These are phyloP conservation scores for Anthopleura xanthogrammica DNA, from an alignment of 92 coral and sea anemone species.

Conservation along the genomic window DNA sequence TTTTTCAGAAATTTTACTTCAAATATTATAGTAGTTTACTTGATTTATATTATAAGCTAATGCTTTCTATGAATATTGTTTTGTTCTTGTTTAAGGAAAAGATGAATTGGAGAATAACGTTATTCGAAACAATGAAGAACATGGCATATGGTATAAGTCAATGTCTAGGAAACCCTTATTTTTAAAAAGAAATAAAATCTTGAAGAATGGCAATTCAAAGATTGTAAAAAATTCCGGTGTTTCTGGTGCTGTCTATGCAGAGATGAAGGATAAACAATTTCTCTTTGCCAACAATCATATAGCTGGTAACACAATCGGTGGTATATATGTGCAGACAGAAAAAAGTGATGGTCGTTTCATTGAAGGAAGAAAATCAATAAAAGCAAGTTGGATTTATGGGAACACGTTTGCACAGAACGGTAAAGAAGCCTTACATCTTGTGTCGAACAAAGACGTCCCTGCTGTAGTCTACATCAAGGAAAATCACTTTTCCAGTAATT, in stretches of 20 bases:
- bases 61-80: too few relatives aligned
- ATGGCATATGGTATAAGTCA: conserved; percentile 38
- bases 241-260: conserved; percentile 37
- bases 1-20: too few relatives aligned
- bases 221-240: not conserved
- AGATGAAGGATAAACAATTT: conserved; percentile 32
- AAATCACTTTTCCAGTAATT: conserved; percentile 43
- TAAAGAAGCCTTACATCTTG: conserved; percentile 39
- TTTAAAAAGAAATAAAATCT: conserved; percentile 22
- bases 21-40: too few relatives aligned
- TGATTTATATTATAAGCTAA: too few relatives aligned
- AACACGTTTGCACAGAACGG: conserved; percentile 46
- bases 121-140: conserved; percentile 22
- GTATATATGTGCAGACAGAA: conserved; percentile 21
- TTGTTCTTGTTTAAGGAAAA: too few relatives aligned
- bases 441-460: not conserved
- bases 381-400: conserved; percentile 31
- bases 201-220: conserved; percentile 10
- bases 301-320: conserved; percentile 50
- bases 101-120: conserved; percentile 16
- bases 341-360: conserved; percentile 15
- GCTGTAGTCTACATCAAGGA: conserved; percentile 17
- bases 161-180: conserved; percentile 10
- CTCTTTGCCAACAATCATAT: conserved; percentile 40
- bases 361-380: conserved; percentile 14